Conservation (phyloP, 1,140 invertebrate species). For the Whitmania pigra region DNA sequence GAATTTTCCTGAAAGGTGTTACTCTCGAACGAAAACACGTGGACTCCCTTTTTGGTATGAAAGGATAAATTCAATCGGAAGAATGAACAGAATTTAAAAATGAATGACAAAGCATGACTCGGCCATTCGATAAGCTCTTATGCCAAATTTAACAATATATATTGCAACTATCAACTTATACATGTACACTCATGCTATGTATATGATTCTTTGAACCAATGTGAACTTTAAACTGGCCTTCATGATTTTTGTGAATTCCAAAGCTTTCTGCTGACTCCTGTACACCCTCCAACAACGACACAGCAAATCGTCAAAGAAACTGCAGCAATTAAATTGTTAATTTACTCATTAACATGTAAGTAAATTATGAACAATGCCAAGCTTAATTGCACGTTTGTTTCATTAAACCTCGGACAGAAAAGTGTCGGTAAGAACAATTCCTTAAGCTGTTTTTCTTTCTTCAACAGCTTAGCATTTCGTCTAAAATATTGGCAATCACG, state of each 20-base stretch:
- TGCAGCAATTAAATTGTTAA: neutral
- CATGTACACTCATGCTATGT: neutral
- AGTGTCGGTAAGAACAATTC: too few species aligned
- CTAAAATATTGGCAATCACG: too few species aligned
- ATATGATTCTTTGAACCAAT: neutral
- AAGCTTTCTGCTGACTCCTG: neutral
- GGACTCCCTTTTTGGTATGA: neutral
- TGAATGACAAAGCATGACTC: neutral
- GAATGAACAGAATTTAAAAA: neutral
- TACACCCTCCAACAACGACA: neutral
- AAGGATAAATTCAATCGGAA: neutral
- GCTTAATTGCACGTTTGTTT: too few species aligned
- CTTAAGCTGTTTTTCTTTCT: too few species aligned
- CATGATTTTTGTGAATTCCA: neutral
- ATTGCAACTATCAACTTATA: too few species aligned
- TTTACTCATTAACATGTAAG: neutral
- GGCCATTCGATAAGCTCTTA: neutral
- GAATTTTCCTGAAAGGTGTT: slow-evolving; percentile 31
- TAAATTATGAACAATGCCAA: too few species aligned
- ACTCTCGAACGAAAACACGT: slow-evolving; percentile 19
- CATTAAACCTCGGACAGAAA: too few species aligned
- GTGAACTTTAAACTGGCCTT: neutral
- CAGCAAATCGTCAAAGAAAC: neutral
- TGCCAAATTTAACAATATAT: neutral
- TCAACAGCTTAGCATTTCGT: too few species aligned